A percentile compares a stretch with the other conserved stretches of the same genome.
Evolutionary conservation across 2,797 vertebrate genomes (phyloP).

Genomic region (Nannoperca australis): DNA sequence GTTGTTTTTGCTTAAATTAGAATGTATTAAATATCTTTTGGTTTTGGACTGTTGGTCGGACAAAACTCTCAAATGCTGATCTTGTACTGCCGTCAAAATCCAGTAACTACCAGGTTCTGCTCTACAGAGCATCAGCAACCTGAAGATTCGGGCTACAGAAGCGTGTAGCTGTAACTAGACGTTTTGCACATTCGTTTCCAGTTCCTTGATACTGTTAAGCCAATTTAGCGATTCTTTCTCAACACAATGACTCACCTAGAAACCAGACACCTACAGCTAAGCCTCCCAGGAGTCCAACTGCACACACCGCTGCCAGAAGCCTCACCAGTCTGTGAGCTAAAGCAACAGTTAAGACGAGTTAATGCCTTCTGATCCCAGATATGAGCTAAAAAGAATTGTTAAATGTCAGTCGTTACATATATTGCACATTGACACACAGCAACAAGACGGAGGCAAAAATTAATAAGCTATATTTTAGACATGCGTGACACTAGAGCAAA

Average conservation of each 20-base stretch:
- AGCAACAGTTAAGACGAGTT: slow-evolving; percentile 68
- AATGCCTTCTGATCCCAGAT: slow-evolving; percentile 59
- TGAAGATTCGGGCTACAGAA: background rate
- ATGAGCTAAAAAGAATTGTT: slow-evolving; percentile 49
- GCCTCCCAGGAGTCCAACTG: slow-evolving; percentile 85
- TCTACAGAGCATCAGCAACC: slow-evolving; percentile 2
- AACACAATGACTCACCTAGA: slow-evolving; percentile 82
- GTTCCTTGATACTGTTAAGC: slow-evolving; percentile 33
- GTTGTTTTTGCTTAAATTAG: background rate
- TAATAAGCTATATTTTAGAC: slow-evolving; percentile 11
- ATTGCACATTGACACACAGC: slow-evolving; percentile 19
- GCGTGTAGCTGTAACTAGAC: slow-evolving; percentile 3
- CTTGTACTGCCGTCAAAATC: background rate
- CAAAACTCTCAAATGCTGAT: slow-evolving; percentile 3
- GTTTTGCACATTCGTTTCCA: slow-evolving; percentile 26
- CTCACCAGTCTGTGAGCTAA: slow-evolving; percentile 80
- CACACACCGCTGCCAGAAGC: slow-evolving; percentile 82
- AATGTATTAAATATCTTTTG: background rate
- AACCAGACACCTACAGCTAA: slow-evolving; percentile 87
- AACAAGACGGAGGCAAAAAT: slow-evolving; percentile 16
- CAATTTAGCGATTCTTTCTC: slow-evolving; percentile 56
- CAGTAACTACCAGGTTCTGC: background rate
- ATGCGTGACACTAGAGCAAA: slow-evolving; percentile 6
- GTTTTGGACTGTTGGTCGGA: background rate
- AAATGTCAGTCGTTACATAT: slow-evolving; percentile 62